Evolutionary conservation across 2,888 invertebrate species (phyloP).

Genomic region (Mystacides longicornis): DNA sequence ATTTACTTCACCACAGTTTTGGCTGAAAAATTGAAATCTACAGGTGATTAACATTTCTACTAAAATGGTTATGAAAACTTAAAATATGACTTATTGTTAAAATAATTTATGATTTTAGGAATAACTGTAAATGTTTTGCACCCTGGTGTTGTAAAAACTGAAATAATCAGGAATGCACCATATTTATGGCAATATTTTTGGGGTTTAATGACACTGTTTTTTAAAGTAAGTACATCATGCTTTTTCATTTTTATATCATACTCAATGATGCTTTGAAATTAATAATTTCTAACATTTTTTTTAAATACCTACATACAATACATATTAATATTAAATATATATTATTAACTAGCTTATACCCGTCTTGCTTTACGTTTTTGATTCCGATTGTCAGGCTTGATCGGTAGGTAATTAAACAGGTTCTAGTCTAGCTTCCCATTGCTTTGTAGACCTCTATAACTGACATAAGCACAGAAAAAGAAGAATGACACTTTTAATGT

Average conservation of each 20-base stretch:
- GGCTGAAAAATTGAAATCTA: conserved; percentile 12
- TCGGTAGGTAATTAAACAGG: too few relatives aligned
- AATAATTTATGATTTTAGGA: conserved; percentile 31
- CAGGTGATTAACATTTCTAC: conserved; percentile 8
- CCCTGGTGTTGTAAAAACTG: conserved; percentile 65
- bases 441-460: too few relatives aligned
- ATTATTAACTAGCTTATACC: not conserved
- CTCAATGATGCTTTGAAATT: not conserved
- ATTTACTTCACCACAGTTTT: conserved; percentile 12
- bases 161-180: conserved; percentile 55
- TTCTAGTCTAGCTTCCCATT: too few relatives aligned
- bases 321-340: not conserved
- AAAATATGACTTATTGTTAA: not conserved
- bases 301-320: not conserved
- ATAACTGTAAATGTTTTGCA: conserved; percentile 64
- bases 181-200: conserved; percentile 18
- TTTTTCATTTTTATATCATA: not conserved
- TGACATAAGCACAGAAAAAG: too few relatives aligned
- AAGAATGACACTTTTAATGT: too few relatives aligned
- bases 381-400: too few relatives aligned
- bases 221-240: conserved; percentile 32
- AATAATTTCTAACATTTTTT: not conserved
- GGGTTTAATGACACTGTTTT: conserved; percentile 32
- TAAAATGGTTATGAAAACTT: not conserved
- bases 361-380: too few relatives aligned